Evolutionary conservation across 2,888 invertebrate genomes (phyloP).

Genomic region (Octodonta nipae): DNA sequence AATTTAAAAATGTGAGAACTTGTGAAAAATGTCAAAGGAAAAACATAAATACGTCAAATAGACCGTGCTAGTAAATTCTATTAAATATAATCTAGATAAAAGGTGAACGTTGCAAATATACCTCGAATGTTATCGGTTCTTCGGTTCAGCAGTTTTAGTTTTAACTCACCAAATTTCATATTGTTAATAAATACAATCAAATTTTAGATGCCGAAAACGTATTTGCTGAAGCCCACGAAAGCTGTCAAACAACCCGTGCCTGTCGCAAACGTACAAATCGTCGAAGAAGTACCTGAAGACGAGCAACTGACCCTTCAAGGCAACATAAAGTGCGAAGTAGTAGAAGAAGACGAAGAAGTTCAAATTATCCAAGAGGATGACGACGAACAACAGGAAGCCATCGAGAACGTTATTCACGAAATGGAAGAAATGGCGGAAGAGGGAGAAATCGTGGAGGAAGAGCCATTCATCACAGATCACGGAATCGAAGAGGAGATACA

Average conservation of each 20-base stretch:
- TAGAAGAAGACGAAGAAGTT: constrained; percentile 12
- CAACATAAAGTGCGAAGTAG: constrained; percentile 14
- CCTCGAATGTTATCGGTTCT: too few relatives aligned
- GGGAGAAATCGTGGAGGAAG: constrained; percentile 9
- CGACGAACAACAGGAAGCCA: background rate
- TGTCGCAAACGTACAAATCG: constrained; percentile 13
- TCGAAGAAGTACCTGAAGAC: constrained; percentile 8
- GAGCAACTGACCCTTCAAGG: constrained; percentile 13
- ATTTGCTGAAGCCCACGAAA: constrained; percentile 23
- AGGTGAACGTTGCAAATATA: too few relatives aligned
- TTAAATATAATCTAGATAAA: too few relatives aligned
- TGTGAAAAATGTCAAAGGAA: too few relatives aligned
- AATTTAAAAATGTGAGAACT: too few relatives aligned
- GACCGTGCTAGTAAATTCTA: too few relatives aligned
- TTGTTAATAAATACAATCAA: too few relatives aligned
- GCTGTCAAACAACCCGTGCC: constrained; percentile 13
- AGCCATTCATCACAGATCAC: constrained; percentile 6
- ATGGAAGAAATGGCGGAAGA: constrained; percentile 10
- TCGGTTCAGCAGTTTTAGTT: too few relatives aligned
- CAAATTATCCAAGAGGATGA: constrained; percentile 6
- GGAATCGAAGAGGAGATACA: constrained; percentile 4
- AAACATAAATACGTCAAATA: too few relatives aligned
- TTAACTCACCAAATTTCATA: too few relatives aligned
- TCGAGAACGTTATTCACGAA: too few relatives aligned
- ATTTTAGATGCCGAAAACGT: constrained; percentile 23